A percentile compares a stretch with the other conserved stretches of the same genome.
phyloP scores from a whole-genome alignment of 2,797 vertebrate genomes.

The Saxicola maurus region DNA sequence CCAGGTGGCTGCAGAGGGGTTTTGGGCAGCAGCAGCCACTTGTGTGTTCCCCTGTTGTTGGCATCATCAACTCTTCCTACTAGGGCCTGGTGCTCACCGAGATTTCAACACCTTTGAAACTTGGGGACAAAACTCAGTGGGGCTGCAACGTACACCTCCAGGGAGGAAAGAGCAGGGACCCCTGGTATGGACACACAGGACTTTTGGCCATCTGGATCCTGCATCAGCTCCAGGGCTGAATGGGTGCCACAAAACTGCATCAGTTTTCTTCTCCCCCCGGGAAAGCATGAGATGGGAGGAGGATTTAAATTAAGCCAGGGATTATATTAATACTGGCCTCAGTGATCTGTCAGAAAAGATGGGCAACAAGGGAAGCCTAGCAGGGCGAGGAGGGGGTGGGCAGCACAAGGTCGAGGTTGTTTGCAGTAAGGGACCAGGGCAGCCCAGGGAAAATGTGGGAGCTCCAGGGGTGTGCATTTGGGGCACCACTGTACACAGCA shows the following conservation, averaged over 20 bases:
- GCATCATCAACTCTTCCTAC: not conserved
- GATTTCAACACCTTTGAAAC: not conserved
- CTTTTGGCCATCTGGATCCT: not conserved
- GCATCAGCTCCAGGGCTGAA: not conserved
- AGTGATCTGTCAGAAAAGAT: not conserved
- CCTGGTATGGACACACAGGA: not conserved
- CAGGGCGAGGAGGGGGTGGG: not conserved
- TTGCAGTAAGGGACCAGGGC: not conserved
- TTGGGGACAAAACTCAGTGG: rapidly evolving
- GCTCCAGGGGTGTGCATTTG: not conserved
- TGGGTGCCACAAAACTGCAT: not conserved
- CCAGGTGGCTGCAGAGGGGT: not conserved
- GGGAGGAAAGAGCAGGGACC: not conserved
- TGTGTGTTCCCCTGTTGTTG: rapidly evolving
- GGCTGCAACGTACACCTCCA: not conserved
- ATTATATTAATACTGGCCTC: slow-evolving; percentile 11
- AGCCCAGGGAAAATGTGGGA: rapidly evolving
- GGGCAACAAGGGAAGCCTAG: not conserved
- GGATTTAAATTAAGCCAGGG: slow-evolving; percentile 23
- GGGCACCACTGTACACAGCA: rapidly evolving
- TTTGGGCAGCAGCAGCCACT: not conserved
- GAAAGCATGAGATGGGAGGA: not conserved
- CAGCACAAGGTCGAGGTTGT: rapidly evolving
- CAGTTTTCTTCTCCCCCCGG: not conserved
- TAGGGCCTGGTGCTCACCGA: not conserved